Evolutionary conservation across 2,888 invertebrate genomes (phyloP), one percentile per base, ranked within the genome.

Genomic region (Ypsolopha scabrella): DNA sequence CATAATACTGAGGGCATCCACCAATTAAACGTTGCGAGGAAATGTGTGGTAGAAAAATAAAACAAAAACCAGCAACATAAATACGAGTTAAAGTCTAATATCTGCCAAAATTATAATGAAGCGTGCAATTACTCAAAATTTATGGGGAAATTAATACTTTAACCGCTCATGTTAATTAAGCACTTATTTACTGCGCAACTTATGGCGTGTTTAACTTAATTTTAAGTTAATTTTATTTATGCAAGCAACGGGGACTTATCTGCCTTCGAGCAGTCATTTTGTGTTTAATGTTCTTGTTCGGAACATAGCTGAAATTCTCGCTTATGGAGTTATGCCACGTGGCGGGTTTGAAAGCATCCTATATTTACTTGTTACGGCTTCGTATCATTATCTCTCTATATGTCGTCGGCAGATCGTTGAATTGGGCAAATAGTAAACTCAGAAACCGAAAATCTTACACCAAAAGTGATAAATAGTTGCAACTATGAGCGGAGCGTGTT

Each of bases 91-190:
- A 75, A 71, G 65, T 69, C 68, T 75, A 77, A 76, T 81, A 76
- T 78, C 74, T 74, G 69, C 65, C 71, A 70, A 72, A 82, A 77
- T 77, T 79, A 73, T 72, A 73, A 69, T 71, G 63, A 65, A 53
- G 51, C 64, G 67, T 65, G 75, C 77, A 82, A 82, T 86, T 83
- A 85, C 67, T 83, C 80, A 76, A 71, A 79, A 79, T 82, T 85
- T 81, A 81, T 81, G 82, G 76, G 70, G 82, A 83, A 85, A 83
- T 81, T 80, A 83, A 86, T 86, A 85, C 80, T 82, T 83, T 80
- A 74, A 76, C 76, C 75, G 80, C 68, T 75, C 72, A 69, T 75
- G 79, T 79, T 80, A 79, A 85, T 85, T 80, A 80, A 69, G 72
- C 72, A 74, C 70, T 76, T 74, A 75, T 74, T 75, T 74, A 69